phyloP scores from a whole-genome alignment of 1,140 invertebrate genomes.

The Ceratoteleas bidentatus region DNA sequence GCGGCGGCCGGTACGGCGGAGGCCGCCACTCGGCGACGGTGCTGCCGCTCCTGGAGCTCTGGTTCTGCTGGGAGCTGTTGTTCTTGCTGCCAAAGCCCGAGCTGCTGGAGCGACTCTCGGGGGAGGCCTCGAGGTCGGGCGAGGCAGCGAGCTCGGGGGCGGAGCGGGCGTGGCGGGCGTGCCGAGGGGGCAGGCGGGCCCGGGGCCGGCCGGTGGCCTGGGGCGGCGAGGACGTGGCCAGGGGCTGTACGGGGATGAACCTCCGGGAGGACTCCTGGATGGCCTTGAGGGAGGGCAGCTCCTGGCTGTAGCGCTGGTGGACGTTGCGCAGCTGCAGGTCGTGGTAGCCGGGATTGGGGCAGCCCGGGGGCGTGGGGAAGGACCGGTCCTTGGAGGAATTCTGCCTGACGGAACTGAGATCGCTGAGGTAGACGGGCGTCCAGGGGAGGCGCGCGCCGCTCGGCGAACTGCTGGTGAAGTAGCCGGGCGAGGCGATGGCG shows the following conservation, averaged over 20 bases:
- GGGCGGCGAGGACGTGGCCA: slow-evolving; percentile 79
- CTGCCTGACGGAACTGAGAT: slow-evolving; percentile 92
- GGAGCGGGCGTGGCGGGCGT: slow-evolving; percentile 84
- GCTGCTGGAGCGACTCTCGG: slow-evolving; percentile 92
- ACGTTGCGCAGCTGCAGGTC: slow-evolving; percentile 83
- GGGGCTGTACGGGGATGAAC: slow-evolving; percentile 84
- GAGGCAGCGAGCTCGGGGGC: slow-evolving; percentile 85
- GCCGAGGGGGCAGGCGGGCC: slow-evolving; percentile 83
- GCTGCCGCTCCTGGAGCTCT: slow-evolving; percentile 86
- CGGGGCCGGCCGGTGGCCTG: slow-evolving; percentile 78
- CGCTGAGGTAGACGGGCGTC: slow-evolving; percentile 88
- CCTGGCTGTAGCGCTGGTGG: slow-evolving; percentile 87
- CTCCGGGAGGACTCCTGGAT: slow-evolving; percentile 86
- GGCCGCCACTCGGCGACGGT: slow-evolving; percentile 89
- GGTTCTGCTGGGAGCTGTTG: slow-evolving; percentile 91
- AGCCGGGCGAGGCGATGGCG: slow-evolving; percentile 80
- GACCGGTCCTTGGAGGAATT: slow-evolving; percentile 90
- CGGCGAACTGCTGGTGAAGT: slow-evolving; percentile 81
- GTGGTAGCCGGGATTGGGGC: slow-evolving; percentile 83
- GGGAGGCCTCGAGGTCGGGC: slow-evolving; percentile 87
- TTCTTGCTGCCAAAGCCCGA: slow-evolving; percentile 96
- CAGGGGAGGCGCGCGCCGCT: slow-evolving; percentile 80
- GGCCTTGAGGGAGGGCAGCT: slow-evolving; percentile 87
- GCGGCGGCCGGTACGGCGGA: slow-evolving; percentile 87
- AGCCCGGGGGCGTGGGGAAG: slow-evolving; percentile 86